These are phyloP conservation scores for Eilema depressum DNA, from an alignment of 2,888 invertebrate genomes.

Conservation along the genomic window DNA sequence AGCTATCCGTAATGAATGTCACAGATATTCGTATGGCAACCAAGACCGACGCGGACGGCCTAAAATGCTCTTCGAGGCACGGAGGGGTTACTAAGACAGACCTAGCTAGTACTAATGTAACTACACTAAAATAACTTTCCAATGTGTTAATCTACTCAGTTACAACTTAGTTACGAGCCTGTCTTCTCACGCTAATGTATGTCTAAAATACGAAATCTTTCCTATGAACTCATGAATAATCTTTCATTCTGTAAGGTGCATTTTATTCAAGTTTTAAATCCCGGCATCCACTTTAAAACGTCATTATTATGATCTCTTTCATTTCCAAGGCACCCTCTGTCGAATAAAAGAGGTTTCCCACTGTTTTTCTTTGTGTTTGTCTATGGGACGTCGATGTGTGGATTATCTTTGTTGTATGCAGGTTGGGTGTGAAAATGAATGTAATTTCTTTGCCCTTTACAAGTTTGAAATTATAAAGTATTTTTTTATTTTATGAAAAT, in stretches of 20 bases:
- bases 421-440: background rate
- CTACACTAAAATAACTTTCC: too few species aligned
- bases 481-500: too few species aligned
- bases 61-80: background rate
- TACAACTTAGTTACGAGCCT: background rate
- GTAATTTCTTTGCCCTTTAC: background rate
- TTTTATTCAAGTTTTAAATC: slow-evolving; percentile 28
- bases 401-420: slow-evolving; percentile 11
- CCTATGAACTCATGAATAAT: background rate
- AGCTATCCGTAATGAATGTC: too few species aligned
- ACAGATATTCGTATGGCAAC: too few species aligned
- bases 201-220: background rate
- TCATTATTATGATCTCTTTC: slow-evolving; percentile 48
- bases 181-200: background rate
- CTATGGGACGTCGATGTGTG: slow-evolving; percentile 22
- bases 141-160: too few species aligned
- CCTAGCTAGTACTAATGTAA: too few species aligned
- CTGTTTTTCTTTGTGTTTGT: slow-evolving; percentile 53
- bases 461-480: too few species aligned
- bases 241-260: background rate
- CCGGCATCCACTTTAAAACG: slow-evolving; percentile 47
- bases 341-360: slow-evolving; percentile 50
- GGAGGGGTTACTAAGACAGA: background rate
- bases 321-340: slow-evolving; percentile 42
- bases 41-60: too few species aligned